These are phyloP conservation scores for Catharus ustulatus DNA, from an alignment of 2,797 vertebrate species.

Conservation along the genomic window DNA sequence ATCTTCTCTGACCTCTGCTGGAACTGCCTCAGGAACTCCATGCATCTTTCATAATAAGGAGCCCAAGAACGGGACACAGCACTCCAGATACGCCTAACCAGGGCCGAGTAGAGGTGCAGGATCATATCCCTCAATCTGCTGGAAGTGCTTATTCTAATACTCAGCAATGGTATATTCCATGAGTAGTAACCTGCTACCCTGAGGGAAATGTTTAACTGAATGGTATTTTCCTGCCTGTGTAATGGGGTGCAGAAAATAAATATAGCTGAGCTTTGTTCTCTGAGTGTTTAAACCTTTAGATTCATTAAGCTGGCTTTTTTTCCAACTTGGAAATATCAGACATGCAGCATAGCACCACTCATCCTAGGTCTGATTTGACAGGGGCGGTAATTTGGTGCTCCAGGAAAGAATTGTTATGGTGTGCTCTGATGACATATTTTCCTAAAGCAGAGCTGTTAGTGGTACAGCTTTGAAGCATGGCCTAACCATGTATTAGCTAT, in stretches of 20 bases:
- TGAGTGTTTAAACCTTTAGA: not conserved
- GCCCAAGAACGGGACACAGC: too few relatives aligned
- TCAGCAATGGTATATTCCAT: not conserved
- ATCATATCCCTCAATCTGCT: not conserved
- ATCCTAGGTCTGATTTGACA: not conserved
- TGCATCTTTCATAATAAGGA: accelerated
- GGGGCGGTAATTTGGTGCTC: not conserved
- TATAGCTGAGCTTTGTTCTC: not conserved
- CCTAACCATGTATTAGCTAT: not conserved
- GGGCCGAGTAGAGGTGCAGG: not conserved
- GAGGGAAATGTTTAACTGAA: not conserved
- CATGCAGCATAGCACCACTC: not conserved
- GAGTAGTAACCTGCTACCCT: not conserved
- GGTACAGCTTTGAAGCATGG: not conserved
- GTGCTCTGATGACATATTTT: not conserved
- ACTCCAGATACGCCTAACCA: too few relatives aligned
- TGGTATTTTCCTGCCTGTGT: not conserved
- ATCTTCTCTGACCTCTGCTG: not conserved
- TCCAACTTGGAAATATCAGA: not conserved
- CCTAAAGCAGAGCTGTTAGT: not conserved
- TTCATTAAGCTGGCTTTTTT: not conserved
- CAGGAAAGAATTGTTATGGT: not conserved
- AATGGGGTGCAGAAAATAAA: not conserved
- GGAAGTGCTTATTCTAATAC: not conserved
- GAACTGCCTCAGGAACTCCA: not conserved